Evolutionary conservation across 1,140 invertebrate species (phyloP).

Genomic region (Leptoteleia sp.): DNA sequence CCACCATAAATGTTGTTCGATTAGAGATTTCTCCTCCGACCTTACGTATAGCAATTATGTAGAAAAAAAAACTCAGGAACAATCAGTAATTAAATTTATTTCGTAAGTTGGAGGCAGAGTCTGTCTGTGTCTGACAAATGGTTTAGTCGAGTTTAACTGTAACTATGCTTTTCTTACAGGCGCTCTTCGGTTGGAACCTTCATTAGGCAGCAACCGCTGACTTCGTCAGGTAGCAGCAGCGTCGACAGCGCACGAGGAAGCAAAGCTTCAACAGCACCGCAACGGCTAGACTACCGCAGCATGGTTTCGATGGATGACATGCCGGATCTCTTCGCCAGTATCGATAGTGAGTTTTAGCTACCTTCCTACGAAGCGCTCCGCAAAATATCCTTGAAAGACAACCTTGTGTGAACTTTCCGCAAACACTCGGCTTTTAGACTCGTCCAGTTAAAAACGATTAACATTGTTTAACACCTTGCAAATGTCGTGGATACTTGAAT

Average conservation of each 20-base stretch:
- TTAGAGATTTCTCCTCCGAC: conserved; percentile 32
- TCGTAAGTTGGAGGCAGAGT: conserved; percentile 42
- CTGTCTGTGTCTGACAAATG: conserved; percentile 14
- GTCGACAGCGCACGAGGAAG: conserved; percentile 83
- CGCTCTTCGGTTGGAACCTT: conserved; percentile 91
- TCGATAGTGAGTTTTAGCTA: conserved; percentile 92
- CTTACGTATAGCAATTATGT: conserved; percentile 16
- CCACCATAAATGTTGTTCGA: conserved; percentile 37
- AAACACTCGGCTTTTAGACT: background rate
- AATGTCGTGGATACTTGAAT: too few species aligned
- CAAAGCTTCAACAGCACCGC: conserved; percentile 83
- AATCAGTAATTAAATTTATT: background rate
- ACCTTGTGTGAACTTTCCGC: background rate
- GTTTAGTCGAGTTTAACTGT: conserved; percentile 4
- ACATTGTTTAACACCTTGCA: too few species aligned
- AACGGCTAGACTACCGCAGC: conserved; percentile 92
- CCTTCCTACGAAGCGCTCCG: conserved; percentile 1
- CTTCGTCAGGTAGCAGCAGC: conserved; percentile 79
- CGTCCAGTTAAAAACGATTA: too few species aligned
- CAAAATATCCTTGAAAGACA: background rate
- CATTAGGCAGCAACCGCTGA: conserved; percentile 83
- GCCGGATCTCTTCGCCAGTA: conserved; percentile 95
- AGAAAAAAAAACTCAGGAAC: background rate
- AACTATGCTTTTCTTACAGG: conserved; percentile 80
- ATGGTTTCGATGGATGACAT: conserved; percentile 97